phyloP scores from a whole-genome alignment of 2,888 invertebrate species.

The Nomada ruficornis region DNA sequence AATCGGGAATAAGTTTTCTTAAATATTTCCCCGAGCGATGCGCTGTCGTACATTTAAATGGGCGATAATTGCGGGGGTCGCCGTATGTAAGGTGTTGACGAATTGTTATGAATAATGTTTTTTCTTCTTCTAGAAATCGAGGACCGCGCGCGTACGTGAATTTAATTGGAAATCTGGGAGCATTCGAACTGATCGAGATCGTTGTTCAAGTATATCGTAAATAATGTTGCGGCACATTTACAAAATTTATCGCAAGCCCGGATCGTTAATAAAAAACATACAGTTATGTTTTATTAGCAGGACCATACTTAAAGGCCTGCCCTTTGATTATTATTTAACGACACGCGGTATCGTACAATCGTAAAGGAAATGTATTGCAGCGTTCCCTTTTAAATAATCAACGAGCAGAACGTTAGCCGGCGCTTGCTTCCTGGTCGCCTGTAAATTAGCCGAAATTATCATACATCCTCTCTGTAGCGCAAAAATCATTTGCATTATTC shows the following conservation, averaged over 20 bases:
- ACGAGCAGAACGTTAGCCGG: background rate
- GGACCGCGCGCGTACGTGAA: background rate
- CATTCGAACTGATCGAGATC: constrained; percentile 56
- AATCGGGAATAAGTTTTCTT: constrained; percentile 13
- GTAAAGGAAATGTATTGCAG: constrained; percentile 12
- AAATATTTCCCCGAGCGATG: background rate
- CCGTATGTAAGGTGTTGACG: background rate
- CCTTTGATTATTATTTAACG: background rate
- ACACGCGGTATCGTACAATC: background rate
- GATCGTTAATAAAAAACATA: background rate
- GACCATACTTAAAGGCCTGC: background rate
- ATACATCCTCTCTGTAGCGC: background rate
- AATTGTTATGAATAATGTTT: constrained; percentile 21
- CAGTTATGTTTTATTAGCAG: background rate
- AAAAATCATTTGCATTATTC: background rate
- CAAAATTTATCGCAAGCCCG: background rate
- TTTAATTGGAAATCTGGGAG: background rate
- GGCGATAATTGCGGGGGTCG: background rate
- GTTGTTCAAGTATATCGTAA: too few relatives aligned
- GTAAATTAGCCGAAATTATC: constrained; percentile 12
- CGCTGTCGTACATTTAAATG: background rate
- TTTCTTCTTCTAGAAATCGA: constrained; percentile 28
- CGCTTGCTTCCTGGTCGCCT: background rate
- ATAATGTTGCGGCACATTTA: too few relatives aligned
- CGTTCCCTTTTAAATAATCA: constrained; percentile 13